Evolutionary conservation across 2,888 invertebrate genomes (phyloP).

Genomic region (Leucania comma): DNA sequence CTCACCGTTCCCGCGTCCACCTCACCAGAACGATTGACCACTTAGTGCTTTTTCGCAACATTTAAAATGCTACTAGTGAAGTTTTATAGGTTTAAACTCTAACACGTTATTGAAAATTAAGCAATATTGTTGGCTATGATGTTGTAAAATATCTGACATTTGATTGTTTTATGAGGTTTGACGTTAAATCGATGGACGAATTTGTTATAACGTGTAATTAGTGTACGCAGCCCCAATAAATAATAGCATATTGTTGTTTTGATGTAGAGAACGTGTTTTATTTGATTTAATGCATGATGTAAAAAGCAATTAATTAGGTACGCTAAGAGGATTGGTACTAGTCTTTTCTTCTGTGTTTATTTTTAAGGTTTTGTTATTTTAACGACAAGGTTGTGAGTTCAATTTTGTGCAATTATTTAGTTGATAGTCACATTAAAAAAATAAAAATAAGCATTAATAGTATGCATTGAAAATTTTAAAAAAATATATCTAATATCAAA

Average conservation of each 20-base stretch:
- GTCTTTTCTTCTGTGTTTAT: background rate
- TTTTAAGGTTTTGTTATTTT: background rate
- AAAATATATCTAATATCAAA: too few relatives aligned
- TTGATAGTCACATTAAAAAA: too few relatives aligned
- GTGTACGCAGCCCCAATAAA: slow-evolving; percentile 14
- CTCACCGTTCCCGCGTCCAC: background rate
- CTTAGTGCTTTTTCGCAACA: slow-evolving; percentile 19
- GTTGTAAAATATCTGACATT: slow-evolving; percentile 36
- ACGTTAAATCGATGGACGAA: background rate
- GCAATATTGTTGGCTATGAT: slow-evolving; percentile 9
- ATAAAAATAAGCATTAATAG: too few relatives aligned
- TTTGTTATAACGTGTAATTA: slow-evolving; percentile 16
- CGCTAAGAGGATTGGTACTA: background rate
- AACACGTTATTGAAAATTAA: slow-evolving; percentile 10
- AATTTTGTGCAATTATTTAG: too few relatives aligned
- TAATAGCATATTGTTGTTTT: slow-evolving; percentile 1
- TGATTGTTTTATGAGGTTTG: slow-evolving; percentile 36
- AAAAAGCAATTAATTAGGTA: background rate
- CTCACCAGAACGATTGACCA: background rate
- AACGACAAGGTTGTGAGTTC: background rate
- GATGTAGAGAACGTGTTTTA: slow-evolving; percentile 4
- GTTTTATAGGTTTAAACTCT: background rate
- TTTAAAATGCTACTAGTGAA: slow-evolving; percentile 4
- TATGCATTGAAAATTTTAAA: too few relatives aligned
- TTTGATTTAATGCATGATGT: background rate